These are phyloP conservation scores for Microplitis manilae DNA, from an alignment of 2,888 invertebrate genomes.

Conservation along the genomic window DNA sequence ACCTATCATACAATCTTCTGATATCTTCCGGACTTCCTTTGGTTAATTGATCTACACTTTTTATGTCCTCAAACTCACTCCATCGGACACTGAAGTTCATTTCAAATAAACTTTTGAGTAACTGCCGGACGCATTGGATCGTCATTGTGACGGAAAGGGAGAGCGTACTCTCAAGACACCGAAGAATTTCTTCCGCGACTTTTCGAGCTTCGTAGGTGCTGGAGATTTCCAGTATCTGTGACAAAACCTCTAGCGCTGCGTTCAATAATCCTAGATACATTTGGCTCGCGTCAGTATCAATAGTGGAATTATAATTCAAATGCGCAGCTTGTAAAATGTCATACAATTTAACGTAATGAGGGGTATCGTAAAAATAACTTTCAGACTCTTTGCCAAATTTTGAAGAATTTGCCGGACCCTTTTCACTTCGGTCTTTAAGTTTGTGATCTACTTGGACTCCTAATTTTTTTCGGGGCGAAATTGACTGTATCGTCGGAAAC, in stretches of 20 bases:
- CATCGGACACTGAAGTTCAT: slow-evolving; percentile 78
- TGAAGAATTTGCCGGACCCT: slow-evolving; percentile 57
- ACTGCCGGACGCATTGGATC: slow-evolving; percentile 84
- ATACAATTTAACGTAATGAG: slow-evolving; percentile 89
- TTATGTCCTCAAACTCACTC: slow-evolving; percentile 61
- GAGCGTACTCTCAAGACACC: slow-evolving; percentile 82
- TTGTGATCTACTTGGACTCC: slow-evolving; percentile 61
- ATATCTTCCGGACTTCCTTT: slow-evolving; percentile 44
- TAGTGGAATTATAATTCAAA: slow-evolving; percentile 89
- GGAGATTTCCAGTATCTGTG: slow-evolving; percentile 81
- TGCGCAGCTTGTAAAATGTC: slow-evolving; percentile 87
- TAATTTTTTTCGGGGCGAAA: slow-evolving; percentile 71
- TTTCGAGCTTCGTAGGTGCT: slow-evolving; percentile 81
- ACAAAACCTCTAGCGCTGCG: slow-evolving; percentile 78
- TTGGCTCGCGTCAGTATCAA: slow-evolving; percentile 84
- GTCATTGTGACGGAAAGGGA: slow-evolving; percentile 80
- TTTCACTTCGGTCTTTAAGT: slow-evolving; percentile 72
- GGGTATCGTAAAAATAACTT: slow-evolving; percentile 80
- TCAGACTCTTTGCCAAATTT: slow-evolving; percentile 70
- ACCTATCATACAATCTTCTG: slow-evolving; percentile 60
- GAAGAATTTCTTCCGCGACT: slow-evolving; percentile 85
- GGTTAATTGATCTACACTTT: slow-evolving; percentile 33
- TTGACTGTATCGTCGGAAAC: slow-evolving; percentile 68
- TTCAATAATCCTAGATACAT: slow-evolving; percentile 81
- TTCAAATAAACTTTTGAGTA: slow-evolving; percentile 83